Conservation (phyloP, 2,113 vertebrate species). For the Sylvilagus bachmani region DNA sequence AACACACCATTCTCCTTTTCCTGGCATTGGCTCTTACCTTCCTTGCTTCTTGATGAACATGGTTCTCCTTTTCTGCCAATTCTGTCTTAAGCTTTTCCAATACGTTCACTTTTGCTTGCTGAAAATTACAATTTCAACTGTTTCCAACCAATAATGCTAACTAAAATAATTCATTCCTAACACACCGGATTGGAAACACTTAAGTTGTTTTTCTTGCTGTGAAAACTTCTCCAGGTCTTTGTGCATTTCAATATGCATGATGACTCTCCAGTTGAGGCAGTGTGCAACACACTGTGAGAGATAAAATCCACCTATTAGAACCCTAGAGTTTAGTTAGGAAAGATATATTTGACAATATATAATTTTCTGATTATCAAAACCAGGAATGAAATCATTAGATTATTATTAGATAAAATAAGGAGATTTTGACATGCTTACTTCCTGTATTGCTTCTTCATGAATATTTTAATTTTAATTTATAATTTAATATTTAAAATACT, state of each 20-base stretch:
- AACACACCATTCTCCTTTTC: background rate
- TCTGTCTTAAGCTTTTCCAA: background rate
- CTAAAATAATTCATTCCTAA: background rate
- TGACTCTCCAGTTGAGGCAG: background rate
- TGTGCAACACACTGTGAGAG: background rate
- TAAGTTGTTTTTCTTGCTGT: background rate
- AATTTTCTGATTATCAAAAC: conserved; percentile 16
- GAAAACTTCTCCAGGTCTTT: background rate
- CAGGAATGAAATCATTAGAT: background rate
- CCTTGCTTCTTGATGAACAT: background rate
- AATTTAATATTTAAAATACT: background rate
- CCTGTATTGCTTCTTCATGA: background rate
- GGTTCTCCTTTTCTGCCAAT: background rate
- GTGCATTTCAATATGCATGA: background rate
- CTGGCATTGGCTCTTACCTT: background rate
- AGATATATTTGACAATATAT: background rate
- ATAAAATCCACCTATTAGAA: background rate
- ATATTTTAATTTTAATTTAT: background rate
- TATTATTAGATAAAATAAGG: background rate
- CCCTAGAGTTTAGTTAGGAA: background rate
- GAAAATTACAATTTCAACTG: background rate
- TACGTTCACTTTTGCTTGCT: background rate
- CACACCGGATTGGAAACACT: background rate
- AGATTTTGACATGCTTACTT: background rate
- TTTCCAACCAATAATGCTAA: background rate